Evolutionary conservation across 2,888 invertebrate genomes (phyloP).

Genomic region (Minunthozetes semirufus): DNA sequence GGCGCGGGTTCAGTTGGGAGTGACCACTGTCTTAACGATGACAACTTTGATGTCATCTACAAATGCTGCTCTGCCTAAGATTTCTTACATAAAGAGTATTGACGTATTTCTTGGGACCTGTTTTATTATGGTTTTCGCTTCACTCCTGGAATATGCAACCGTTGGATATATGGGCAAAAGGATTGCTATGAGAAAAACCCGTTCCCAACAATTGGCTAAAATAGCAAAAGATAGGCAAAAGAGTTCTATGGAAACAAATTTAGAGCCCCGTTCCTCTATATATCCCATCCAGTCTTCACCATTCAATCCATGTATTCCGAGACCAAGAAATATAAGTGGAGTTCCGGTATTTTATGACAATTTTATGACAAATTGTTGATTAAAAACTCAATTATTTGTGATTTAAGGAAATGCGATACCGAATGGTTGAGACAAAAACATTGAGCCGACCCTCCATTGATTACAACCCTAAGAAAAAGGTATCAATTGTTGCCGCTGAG

Average conservation of each 20-base stretch:
- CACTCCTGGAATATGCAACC: constrained; percentile 48
- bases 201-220: constrained; percentile 42
- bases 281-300: constrained; percentile 14
- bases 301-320: constrained; percentile 8
- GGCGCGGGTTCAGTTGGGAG: constrained; percentile 44
- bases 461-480: constrained; percentile 31
- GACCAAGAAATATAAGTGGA: constrained; percentile 15
- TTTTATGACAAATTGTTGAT: neutral
- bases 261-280: constrained; percentile 9
- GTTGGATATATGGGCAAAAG: constrained; percentile 44
- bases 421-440: constrained; percentile 29
- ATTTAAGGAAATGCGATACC: constrained; percentile 27
- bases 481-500: constrained; percentile 24
- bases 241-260: neutral
- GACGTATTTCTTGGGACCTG: constrained; percentile 49
- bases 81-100: constrained; percentile 49
- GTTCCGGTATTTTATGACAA: neutral
- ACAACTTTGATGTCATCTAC: constrained; percentile 47
- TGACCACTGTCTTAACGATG: constrained; percentile 46
- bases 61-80: constrained; percentile 50
- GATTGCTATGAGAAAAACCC: constrained; percentile 43
- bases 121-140: constrained; percentile 51
- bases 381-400: neutral
- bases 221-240: constrained; percentile 41
- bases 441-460: constrained; percentile 29